These are phyloP conservation scores for Rhodophaea formosa DNA, from an alignment of 2,888 invertebrate genomes.

Conservation along the genomic window DNA sequence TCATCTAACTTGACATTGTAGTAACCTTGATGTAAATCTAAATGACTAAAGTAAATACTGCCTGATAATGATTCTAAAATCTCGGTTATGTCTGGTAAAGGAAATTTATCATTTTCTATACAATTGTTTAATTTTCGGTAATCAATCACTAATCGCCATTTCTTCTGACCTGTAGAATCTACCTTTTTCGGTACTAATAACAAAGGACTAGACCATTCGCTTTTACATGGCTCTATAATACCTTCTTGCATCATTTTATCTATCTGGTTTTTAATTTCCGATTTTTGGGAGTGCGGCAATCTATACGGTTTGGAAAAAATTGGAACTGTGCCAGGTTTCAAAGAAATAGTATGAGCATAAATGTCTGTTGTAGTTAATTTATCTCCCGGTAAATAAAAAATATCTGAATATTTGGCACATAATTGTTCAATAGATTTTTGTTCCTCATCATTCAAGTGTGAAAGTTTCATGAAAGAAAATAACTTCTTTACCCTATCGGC, in stretches of 20 bases:
- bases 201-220: constrained; percentile 30
- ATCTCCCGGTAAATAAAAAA: constrained; percentile 29
- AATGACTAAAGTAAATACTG: constrained; percentile 22
- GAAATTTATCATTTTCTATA: constrained; percentile 26
- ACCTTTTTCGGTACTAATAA: constrained; percentile 31
- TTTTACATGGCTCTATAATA: constrained; percentile 24
- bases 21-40: constrained; percentile 27
- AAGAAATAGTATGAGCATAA: constrained; percentile 24
- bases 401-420: constrained; percentile 29
- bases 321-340: constrained; percentile 23
- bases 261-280: constrained; percentile 27
- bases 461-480: constrained; percentile 24
- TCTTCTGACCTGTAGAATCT: constrained; percentile 20
- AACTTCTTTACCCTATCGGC: constrained; percentile 27
- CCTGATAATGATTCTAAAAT: constrained; percentile 29
- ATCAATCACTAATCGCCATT: constrained; percentile 32
- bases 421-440: constrained; percentile 23
- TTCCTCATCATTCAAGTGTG: constrained; percentile 24
- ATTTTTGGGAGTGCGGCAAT: constrained; percentile 25
- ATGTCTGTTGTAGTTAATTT: constrained; percentile 25
- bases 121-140: constrained; percentile 26
- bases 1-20: constrained; percentile 21
- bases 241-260: constrained; percentile 24
- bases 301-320: constrained; percentile 30
- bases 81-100: too few species aligned